Evolutionary conservation across 2,797 vertebrate genomes (phyloP).

Genomic region (Pristis pectinata): DNA sequence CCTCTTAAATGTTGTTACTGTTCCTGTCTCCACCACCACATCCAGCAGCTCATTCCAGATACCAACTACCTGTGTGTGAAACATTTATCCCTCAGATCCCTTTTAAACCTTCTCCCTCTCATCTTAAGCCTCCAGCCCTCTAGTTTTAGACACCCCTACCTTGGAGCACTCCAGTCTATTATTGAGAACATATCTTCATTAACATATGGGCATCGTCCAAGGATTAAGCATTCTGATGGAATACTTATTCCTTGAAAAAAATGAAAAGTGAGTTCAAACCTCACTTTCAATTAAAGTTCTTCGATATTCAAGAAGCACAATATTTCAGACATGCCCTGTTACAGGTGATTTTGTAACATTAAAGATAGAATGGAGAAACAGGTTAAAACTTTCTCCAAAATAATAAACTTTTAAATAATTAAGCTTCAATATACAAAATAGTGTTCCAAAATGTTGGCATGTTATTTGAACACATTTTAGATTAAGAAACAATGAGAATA

Average conservation of each 20-base stretch:
- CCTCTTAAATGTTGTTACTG: too few relatives aligned
- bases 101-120: too few relatives aligned
- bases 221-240: background rate
- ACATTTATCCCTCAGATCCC: too few relatives aligned
- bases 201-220: background rate
- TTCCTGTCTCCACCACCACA: too few relatives aligned
- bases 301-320: background rate
- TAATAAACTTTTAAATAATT: background rate
- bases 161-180: too few relatives aligned
- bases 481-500: background rate
- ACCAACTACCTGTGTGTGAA: too few relatives aligned
- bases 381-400: background rate
- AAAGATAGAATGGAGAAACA: background rate
- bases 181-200: background rate
- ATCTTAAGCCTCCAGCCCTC: too few relatives aligned
- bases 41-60: too few relatives aligned
- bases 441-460: background rate
- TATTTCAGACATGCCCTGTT: background rate
- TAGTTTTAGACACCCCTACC: too few relatives aligned
- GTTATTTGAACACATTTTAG: background rate
- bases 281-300: background rate
- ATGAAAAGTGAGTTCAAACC: background rate
- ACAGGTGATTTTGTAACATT: background rate
- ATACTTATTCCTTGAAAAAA: background rate
- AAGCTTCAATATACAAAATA: background rate